These are phyloP conservation scores for Mesembrinibis cayennensis DNA, from an alignment of 2,113 vertebrate genomes.

Conservation along the genomic window DNA sequence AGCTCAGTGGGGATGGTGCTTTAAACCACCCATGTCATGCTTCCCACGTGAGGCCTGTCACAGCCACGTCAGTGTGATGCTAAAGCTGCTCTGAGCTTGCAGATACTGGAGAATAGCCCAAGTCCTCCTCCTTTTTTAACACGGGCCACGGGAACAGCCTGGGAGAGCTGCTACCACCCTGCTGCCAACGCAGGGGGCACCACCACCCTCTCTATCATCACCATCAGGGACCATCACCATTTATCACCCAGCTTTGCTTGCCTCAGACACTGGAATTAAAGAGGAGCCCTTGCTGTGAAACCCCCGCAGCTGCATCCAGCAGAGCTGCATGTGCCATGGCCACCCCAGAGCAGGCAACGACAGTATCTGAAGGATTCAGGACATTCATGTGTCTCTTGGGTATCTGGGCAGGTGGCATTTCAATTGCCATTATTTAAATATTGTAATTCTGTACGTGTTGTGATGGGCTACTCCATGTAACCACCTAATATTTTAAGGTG, in stretches of 20 bases:
- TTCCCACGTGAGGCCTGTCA: rapidly evolving
- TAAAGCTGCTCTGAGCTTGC: background rate
- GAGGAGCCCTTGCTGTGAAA: background rate
- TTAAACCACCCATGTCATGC: rapidly evolving
- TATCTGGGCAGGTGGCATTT: background rate
- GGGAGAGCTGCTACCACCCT: background rate
- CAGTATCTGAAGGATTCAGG: background rate
- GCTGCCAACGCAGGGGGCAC: background rate
- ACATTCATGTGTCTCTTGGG: rapidly evolving
- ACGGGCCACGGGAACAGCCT: background rate
- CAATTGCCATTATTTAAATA: background rate
- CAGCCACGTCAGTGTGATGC: rapidly evolving
- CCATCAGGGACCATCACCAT: background rate
- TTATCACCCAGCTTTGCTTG: background rate
- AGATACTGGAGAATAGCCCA: background rate
- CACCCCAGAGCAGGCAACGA: background rate
- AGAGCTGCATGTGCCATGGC: rapidly evolving
- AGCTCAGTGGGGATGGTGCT: background rate
- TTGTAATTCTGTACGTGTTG: too few relatives aligned
- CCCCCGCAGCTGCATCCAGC: rapidly evolving
- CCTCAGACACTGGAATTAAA: background rate
- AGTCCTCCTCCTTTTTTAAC: background rate
- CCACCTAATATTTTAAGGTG: background rate
- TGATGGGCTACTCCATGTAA: background rate
- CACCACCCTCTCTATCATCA: background rate